Evolutionary conservation across 2,113 vertebrate genomes (phyloP).

Genomic region (Grammomys dolichurus): DNA sequence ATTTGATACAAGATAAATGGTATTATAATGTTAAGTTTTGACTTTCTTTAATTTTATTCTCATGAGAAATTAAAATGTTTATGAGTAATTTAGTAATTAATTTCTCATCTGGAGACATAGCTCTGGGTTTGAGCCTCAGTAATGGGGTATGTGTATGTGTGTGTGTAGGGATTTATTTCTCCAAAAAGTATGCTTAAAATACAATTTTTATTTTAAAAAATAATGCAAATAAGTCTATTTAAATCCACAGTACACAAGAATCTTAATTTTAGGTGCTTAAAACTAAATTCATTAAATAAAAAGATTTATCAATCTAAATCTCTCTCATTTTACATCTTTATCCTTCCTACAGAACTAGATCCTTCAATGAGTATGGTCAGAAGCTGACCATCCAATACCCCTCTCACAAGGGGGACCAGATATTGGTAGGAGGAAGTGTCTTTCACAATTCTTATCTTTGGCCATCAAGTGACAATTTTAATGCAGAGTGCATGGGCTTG

Average conservation of each 20-base stretch:
- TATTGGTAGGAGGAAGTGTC: background rate
- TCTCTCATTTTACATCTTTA: slow-evolving; percentile 5
- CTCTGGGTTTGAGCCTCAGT: too few species aligned
- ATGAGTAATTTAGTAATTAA: slow-evolving; percentile 28
- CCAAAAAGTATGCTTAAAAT: slow-evolving; percentile 25
- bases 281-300: slow-evolving; percentile 22
- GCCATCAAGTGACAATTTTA: slow-evolving; percentile 78
- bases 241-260: background rate
- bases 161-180: background rate
- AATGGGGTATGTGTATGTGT: too few species aligned
- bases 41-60: slow-evolving; percentile 21
- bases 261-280: background rate
- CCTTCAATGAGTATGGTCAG: background rate
- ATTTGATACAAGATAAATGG: slow-evolving; percentile 28
- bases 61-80: slow-evolving; percentile 64
- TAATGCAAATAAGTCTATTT: background rate
- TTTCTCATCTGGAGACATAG: background rate
- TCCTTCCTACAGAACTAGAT: slow-evolving; percentile 48
- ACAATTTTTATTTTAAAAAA: background rate
- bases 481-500: slow-evolving; percentile 58
- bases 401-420: background rate
- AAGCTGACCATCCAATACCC: background rate
- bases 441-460: slow-evolving; percentile 68
- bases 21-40: slow-evolving; percentile 38
- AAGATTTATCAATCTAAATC: slow-evolving; percentile 4